Evolutionary conservation across 1,140 invertebrate species (phyloP).

Genomic region (Megalopta genalis): DNA sequence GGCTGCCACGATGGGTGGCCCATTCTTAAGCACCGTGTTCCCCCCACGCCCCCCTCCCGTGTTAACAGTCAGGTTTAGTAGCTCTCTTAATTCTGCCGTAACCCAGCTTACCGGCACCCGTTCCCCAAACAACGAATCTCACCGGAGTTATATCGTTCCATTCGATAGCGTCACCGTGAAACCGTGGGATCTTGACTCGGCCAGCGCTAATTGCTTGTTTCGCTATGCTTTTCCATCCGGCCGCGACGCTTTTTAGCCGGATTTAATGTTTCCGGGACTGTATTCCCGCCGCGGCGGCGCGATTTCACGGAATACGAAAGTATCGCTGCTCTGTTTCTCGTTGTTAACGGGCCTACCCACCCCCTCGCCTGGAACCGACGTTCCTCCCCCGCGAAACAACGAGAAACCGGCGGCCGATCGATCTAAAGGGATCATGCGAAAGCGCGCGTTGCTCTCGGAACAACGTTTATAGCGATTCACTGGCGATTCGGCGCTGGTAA

Average conservation of each 20-base stretch:
- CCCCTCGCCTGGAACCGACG: too few species aligned
- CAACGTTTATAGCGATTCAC: too few species aligned
- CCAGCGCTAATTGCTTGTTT: constrained; percentile 15
- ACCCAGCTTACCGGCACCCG: neutral
- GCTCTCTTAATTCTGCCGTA: constrained; percentile 1
- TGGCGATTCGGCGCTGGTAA: too few species aligned
- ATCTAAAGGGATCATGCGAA: too few species aligned
- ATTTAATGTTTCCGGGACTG: constrained; percentile 28
- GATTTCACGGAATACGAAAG: neutral
- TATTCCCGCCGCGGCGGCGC: too few species aligned
- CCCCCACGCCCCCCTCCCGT: too few species aligned
- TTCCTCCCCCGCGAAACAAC: too few species aligned
- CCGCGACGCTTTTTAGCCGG: neutral
- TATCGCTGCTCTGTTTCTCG: neutral
- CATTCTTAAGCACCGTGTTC: neutral
- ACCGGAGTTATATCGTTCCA: constrained; percentile 9
- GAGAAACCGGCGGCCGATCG: too few species aligned
- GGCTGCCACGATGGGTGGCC: neutral
- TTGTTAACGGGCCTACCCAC: constrained; percentile 14
- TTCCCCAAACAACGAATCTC: constrained; percentile 1
- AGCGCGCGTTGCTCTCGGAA: too few species aligned
- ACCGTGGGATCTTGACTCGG: neutral
- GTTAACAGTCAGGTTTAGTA: constrained; percentile 17
- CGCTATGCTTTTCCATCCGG: neutral
- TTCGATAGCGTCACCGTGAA: constrained; percentile 7